These are phyloP conservation scores for Ectemnius lituratus DNA, from an alignment of 2,888 invertebrate genomes.

Conservation along the genomic window DNA sequence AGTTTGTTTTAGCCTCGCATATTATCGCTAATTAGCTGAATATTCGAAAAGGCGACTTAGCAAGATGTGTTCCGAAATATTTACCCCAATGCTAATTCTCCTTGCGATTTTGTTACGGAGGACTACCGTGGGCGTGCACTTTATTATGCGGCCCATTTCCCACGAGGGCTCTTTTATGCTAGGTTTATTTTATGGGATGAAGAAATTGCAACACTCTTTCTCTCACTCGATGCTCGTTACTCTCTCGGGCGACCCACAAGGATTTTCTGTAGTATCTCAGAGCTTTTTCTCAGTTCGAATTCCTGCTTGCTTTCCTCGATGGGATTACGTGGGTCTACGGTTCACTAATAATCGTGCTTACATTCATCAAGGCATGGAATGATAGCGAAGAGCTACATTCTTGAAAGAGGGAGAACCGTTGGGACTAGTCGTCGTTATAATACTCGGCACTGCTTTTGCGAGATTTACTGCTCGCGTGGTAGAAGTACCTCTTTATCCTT, in stretches of 20 bases:
- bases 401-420: background rate
- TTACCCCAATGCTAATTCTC: conserved; percentile 41
- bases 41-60: conserved; percentile 44
- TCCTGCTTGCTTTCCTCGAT: background rate
- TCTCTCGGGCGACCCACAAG: no score
- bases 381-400: conserved; percentile 49
- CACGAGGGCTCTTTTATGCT: background rate
- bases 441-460: conserved; percentile 33
- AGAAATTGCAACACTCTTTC: conserved; percentile 24
- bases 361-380: conserved; percentile 36
- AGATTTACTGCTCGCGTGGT: conserved; percentile 52
- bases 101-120: background rate
- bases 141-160: conserved; percentile 36
- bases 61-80: conserved; percentile 31
- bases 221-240: background rate
- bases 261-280: no score
- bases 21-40: conserved; percentile 51
- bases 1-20: conserved; percentile 46
- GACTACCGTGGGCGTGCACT: background rate
- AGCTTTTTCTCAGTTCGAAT: background rate
- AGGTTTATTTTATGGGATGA: background rate
- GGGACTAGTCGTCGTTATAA: conserved; percentile 37
- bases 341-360: conserved; percentile 51
- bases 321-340: conserved; percentile 18
- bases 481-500: conserved; percentile 59